Conservation (phyloP, 2,797 vertebrate genomes). For the Typhlichthys subterraneus region DNA sequence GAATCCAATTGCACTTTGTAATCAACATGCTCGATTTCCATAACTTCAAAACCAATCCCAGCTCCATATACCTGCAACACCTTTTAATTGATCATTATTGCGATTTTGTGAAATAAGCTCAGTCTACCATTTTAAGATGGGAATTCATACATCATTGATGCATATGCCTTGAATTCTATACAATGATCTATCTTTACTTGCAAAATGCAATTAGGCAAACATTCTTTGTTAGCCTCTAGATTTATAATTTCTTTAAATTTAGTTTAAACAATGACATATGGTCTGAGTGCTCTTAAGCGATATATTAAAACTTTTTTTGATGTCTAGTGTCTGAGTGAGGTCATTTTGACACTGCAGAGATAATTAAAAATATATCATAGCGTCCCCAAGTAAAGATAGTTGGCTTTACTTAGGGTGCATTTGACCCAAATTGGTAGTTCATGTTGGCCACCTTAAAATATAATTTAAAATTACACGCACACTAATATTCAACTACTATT, state of each 20-base stretch:
- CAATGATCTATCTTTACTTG: constrained; percentile 5
- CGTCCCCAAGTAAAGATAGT: too few relatives aligned
- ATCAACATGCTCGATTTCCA: constrained; percentile 32
- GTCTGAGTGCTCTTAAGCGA: too few relatives aligned
- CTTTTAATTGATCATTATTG: constrained; percentile 4
- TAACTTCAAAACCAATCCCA: constrained; percentile 15
- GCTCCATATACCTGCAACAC: neutral
- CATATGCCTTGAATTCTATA: constrained; percentile 13
- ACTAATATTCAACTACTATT: too few relatives aligned
- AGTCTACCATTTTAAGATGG: constrained; percentile 6
- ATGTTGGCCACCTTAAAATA: too few relatives aligned
- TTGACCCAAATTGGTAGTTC: too few relatives aligned
- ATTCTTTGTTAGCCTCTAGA: neutral
- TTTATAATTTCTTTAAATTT: neutral
- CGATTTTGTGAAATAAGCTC: constrained; percentile 6
- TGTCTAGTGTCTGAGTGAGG: too few relatives aligned
- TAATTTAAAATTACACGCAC: too few relatives aligned
- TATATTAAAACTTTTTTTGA: too few relatives aligned
- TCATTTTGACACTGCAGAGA: too few relatives aligned
- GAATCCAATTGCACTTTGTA: constrained; percentile 33
- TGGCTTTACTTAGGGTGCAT: too few relatives aligned
- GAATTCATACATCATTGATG: neutral
- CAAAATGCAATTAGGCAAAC: constrained; percentile 9
- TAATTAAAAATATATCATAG: too few relatives aligned
- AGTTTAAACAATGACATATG: neutral